phyloP scores from a whole-genome alignment of 2,113 vertebrate genomes.

The Pan paniscus region DNA sequence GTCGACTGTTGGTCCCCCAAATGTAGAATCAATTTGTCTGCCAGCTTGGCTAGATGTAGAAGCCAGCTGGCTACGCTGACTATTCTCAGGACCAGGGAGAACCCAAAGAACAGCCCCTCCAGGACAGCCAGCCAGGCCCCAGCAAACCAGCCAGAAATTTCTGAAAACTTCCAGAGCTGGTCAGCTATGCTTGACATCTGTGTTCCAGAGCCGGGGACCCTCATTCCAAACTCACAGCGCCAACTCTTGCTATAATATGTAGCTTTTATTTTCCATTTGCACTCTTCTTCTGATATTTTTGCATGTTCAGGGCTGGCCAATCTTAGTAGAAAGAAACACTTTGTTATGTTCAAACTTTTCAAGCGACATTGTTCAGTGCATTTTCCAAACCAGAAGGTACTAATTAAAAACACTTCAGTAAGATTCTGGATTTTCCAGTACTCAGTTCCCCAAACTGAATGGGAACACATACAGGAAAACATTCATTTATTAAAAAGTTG shows the following conservation, averaged over 20 bases:
- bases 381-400: conserved; percentile 58
- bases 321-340: conserved; percentile 16
- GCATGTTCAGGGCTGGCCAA: not conserved
- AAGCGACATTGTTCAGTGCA: not conserved
- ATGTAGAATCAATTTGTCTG: not conserved
- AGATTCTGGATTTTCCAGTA: conserved; percentile 38
- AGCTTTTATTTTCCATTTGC: conserved; percentile 26
- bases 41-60: not conserved
- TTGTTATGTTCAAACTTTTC: not conserved
- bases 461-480: conserved; percentile 16
- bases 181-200: conserved; percentile 54
- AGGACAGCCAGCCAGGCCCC: conserved; percentile 31
- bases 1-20: not conserved
- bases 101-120: not conserved
- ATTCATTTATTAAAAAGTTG: not conserved
- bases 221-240: not conserved
- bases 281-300: not conserved
- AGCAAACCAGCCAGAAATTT: conserved; percentile 58
- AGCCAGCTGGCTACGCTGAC: conserved; percentile 46
- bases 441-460: conserved; percentile 43
- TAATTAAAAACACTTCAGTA: conserved; percentile 39
- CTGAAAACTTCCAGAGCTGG: conserved; percentile 66
- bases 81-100: conserved; percentile 43
- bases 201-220: conserved; percentile 38
- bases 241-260: not conserved